phyloP scores from a whole-genome alignment of 2,113 vertebrate species.

The Ceyx margarethae region DNA sequence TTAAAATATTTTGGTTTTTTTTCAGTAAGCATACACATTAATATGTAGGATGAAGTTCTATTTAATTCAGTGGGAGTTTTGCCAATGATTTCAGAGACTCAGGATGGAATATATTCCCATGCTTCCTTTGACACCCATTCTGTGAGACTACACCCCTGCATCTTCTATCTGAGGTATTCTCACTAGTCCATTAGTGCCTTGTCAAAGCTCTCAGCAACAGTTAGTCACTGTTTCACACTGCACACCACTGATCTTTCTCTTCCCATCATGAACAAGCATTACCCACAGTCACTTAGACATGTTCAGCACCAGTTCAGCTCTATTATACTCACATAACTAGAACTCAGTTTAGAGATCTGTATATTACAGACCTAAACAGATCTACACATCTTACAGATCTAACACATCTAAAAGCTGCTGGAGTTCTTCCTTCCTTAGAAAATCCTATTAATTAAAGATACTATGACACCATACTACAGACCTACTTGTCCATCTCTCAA shows the following conservation, averaged over 20 bases:
- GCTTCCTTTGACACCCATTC: background rate
- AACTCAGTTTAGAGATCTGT: background rate
- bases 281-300: background rate
- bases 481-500: background rate
- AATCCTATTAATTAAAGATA: background rate
- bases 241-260: background rate
- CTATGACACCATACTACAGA: background rate
- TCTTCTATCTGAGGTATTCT: background rate
- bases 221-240: background rate
- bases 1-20: background rate
- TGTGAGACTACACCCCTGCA: conserved; percentile 1
- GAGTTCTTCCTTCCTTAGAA: background rate
- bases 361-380: background rate
- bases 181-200: background rate
- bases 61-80: background rate
- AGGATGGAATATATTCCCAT: background rate
- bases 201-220: background rate
- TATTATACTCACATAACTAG: background rate
- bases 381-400: background rate
- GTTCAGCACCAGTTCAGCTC: background rate
- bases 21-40: background rate
- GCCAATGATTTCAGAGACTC: background rate
- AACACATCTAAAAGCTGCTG: background rate
- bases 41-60: background rate
- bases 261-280: background rate